Evolutionary conservation across 2,888 invertebrate species (phyloP).

Genomic region (Leptopilina syphax): DNA sequence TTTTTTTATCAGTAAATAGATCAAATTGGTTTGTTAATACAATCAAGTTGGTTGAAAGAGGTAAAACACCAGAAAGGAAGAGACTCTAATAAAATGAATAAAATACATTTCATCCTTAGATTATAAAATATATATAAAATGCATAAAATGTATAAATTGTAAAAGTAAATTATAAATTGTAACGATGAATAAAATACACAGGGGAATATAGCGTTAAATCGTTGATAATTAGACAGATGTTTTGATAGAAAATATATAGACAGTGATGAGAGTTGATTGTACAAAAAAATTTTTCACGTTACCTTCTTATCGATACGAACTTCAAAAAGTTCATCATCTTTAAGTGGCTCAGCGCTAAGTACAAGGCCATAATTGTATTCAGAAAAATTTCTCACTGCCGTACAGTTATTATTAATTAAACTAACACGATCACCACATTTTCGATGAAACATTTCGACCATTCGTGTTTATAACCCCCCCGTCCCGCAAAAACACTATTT

Average conservation of each 20-base stretch:
- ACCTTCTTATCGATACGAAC: constrained; percentile 94
- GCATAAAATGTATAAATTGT: too few species aligned
- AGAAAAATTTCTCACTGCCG: constrained; percentile 87
- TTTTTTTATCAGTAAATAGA: too few species aligned
- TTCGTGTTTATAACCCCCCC: constrained; percentile 52
- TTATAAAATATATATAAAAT: too few species aligned
- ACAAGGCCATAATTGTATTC: constrained; percentile 94
- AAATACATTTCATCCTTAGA: too few species aligned
- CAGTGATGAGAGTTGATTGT: neutral
- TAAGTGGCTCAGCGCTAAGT: constrained; percentile 87
- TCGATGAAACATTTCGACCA: constrained; percentile 82
- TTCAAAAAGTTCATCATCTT: constrained; percentile 90
- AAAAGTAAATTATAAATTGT: too few species aligned
- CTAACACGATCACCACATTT: constrained; percentile 91
- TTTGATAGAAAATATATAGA: neutral
- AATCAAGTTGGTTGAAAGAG: too few species aligned
- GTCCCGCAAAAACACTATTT: constrained; percentile 26
- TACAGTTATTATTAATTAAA: constrained; percentile 89
- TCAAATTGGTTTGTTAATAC: too few species aligned
- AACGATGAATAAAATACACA: neutral
- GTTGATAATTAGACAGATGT: constrained; percentile 18
- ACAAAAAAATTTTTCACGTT: constrained; percentile 58
- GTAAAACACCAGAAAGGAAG: too few species aligned
- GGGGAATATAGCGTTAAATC: neutral
- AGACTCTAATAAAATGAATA: too few species aligned